Evolutionary conservation across 2,797 vertebrate genomes (phyloP), one percentile per base, ranked within the genome.

Genomic region (Platyrinchus mystaceus): DNA sequence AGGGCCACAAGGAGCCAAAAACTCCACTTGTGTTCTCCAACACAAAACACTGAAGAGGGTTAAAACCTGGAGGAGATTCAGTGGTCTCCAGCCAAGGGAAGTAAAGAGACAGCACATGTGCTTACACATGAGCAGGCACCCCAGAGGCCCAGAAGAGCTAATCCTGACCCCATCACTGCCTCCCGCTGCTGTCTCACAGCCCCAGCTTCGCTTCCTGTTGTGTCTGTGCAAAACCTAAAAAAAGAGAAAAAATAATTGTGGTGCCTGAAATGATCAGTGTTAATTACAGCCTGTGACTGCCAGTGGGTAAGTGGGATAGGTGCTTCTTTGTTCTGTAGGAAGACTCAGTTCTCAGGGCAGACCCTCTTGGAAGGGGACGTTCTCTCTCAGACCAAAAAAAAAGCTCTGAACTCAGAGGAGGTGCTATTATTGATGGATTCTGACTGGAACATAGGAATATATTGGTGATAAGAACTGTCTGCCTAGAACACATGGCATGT

Each of bases 191-290:
- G 62, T 73, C 93, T 34, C 55, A 74, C 41, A 92, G 68, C 68
- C 70, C 36, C 64, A n/a, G 71, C 79, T 78, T 88, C 2, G 3
- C 74, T 97, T 97, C 95, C 96, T 97, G 96, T 97, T 94, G 75
- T 93, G 93, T 97, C 96, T 96, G 71, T 4, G 6, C 87, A 88
- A 87, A 87, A 94, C 50, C 95, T 94, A 95, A 96, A 97, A 95
- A 90, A 92, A 75, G 94, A 95, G 60, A 78, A 74, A 89, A 94
- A 93, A 80, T 56, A 84, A 90, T 19, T 47, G 70, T 12, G n/a
- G 81, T 89, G 90, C 87, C 81, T 62, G 59, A 95, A 95, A 97
- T 67, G 78, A 96, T 94, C 63, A 44, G 37, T 32, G 81, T 36
- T 92, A 97, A 97, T 97, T 94, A 95, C 81, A 95, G 86, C 68